These are phyloP conservation scores for Myotis pilosus DNA, from an alignment of 2,797 vertebrate genomes.

Conservation along the genomic window DNA sequence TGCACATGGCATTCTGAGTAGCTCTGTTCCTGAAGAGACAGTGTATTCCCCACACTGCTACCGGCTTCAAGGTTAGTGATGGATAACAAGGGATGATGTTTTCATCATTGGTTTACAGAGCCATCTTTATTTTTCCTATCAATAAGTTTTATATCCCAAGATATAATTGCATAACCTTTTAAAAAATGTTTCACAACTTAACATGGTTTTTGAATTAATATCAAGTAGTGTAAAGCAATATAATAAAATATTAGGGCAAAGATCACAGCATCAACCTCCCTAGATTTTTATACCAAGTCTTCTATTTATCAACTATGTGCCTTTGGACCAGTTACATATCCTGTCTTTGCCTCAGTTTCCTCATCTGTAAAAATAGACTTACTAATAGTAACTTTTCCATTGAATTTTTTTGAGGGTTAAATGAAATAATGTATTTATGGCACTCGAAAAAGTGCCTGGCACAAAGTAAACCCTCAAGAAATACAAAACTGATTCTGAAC, in stretches of 20 bases:
- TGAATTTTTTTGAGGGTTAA: neutral
- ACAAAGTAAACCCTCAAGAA: neutral
- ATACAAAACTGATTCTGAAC: neutral
- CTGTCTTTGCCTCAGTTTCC: neutral
- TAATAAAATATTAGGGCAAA: neutral
- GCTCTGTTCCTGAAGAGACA: neutral
- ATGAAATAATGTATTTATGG: neutral
- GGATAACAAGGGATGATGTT: neutral
- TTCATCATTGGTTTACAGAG: neutral
- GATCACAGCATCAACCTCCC: neutral
- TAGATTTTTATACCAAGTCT: neutral
- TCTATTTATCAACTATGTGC: neutral
- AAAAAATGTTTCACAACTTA: neutral
- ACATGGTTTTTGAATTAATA: neutral
- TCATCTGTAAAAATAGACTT: neutral
- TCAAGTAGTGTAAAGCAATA: neutral
- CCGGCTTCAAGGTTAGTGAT: neutral
- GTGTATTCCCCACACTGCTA: neutral
- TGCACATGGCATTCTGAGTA: too few relatives aligned
- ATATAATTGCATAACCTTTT: neutral
- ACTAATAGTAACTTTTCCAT: neutral
- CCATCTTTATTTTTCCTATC: neutral
- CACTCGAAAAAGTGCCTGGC: neutral
- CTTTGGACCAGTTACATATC: neutral
- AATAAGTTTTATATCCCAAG: neutral